Percentiles rank a stretch among this genome's conserved stretches.
These are phyloP conservation scores for Cheilosia variabilis DNA, from an alignment of 2,888 invertebrate species.

Conservation along the genomic window DNA sequence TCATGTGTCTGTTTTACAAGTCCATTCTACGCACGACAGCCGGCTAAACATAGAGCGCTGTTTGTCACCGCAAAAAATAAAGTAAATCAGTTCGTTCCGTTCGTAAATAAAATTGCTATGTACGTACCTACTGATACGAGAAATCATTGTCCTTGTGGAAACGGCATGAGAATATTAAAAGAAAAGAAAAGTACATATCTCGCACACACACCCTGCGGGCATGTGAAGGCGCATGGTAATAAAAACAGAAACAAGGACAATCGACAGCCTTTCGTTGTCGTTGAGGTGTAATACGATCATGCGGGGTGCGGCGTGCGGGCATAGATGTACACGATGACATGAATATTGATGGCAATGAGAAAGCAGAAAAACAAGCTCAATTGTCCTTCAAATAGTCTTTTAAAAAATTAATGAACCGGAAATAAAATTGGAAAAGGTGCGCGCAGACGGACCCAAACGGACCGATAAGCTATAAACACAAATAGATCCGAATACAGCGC, in stretches of 20 bases:
- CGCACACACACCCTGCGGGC: neutral
- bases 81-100: conserved; percentile 12
- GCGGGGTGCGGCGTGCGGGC: neutral
- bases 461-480: neutral
- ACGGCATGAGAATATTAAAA: conserved; percentile 43
- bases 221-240: neutral
- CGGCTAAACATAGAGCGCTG: neutral
- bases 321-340: neutral
- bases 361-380: conserved; percentile 38
- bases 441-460: neutral
- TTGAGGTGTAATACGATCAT: conserved; percentile 52
- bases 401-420: conserved; percentile 62
- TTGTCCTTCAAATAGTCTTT: conserved; percentile 62
- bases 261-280: conserved; percentile 26
- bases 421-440: conserved; percentile 20
- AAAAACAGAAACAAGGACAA: conserved; percentile 12
- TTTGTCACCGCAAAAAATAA: conserved; percentile 1
- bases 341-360: conserved; percentile 7
- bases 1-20: neutral
- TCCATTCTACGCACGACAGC: neutral
- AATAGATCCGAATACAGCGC: neutral
- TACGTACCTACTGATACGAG: conserved; percentile 4
- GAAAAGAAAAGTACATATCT: neutral
- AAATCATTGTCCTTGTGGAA: conserved; percentile 31
- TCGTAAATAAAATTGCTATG: conserved; percentile 26